Conservation (phyloP, 2,888 invertebrate genomes). For the Agriotes lineatus region DNA sequence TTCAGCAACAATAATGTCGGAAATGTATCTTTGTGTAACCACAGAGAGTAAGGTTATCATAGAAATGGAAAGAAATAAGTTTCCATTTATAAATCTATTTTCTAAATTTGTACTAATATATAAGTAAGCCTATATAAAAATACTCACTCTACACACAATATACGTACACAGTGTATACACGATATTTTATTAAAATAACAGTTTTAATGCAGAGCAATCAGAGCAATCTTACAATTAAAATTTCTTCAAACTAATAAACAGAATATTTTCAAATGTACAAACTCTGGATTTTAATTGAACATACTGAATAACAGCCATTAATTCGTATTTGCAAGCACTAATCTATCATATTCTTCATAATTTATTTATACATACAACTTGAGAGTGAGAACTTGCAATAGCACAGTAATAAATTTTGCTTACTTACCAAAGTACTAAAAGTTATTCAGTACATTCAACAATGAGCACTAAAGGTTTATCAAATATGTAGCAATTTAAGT, state of each 20-base stretch:
- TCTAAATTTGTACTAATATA: constrained; percentile 66
- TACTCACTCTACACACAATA: constrained; percentile 67
- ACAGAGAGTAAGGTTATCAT: background rate
- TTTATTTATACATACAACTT: no score
- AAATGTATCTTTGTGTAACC: no score
- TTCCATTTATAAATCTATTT: constrained; percentile 45
- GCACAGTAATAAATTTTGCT: no score
- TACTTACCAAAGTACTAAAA: no score
- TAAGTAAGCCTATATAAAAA: constrained; percentile 67
- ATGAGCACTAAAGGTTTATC: constrained; percentile 1
- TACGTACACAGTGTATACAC: constrained; percentile 54
- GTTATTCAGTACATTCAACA: constrained; percentile 4
- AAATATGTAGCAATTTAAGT: background rate
- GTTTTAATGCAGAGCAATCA: constrained; percentile 16
- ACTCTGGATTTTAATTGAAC: background rate
- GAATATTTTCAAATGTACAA: constrained; percentile 11
- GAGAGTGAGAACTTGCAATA: no score
- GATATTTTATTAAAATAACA: constrained; percentile 35
- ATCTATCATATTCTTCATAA: no score
- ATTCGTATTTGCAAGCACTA: background rate
- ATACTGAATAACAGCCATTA: background rate
- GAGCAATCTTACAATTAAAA: constrained; percentile 20
- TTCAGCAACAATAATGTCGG: background rate
- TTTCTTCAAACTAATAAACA: background rate
- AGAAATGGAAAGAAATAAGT: constrained; percentile 2